Percentiles rank a stretch among this genome's conserved stretches.
Evolutionary conservation across 1,140 invertebrate genomes (phyloP).

Genomic region (Achroia grisella): DNA sequence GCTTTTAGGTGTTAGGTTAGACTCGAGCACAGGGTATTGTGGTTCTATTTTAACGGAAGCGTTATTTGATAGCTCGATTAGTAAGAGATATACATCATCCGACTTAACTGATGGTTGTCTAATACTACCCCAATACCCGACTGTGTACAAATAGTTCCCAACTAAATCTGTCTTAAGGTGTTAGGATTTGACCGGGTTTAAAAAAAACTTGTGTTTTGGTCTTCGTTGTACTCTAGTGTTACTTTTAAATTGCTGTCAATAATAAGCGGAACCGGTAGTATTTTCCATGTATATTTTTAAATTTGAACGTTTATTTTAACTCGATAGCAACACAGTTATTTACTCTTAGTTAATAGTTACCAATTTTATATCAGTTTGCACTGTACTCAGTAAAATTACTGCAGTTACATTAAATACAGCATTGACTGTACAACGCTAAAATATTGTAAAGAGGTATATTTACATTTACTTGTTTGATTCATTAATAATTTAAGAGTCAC

Average conservation of each 20-base stretch:
- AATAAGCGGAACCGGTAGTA: background rate
- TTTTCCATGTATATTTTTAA: slow-evolving; percentile 30
- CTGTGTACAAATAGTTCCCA: slow-evolving; percentile 51
- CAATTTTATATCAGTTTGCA: too few relatives aligned
- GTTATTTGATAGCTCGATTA: slow-evolving; percentile 53
- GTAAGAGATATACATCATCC: slow-evolving; percentile 44
- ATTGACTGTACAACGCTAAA: too few relatives aligned
- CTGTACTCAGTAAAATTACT: too few relatives aligned
- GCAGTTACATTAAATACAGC: too few relatives aligned
- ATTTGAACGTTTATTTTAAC: too few relatives aligned
- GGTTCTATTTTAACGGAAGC: slow-evolving; percentile 67
- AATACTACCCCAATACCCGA: slow-evolving; percentile 71
- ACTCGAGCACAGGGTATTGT: slow-evolving; percentile 70
- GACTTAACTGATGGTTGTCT: slow-evolving; percentile 41
- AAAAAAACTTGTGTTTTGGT: background rate
- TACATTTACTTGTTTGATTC: too few relatives aligned
- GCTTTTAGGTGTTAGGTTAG: slow-evolving; percentile 65
- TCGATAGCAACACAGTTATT: too few relatives aligned
- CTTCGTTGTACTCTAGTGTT: background rate
- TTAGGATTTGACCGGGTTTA: slow-evolving; percentile 45
- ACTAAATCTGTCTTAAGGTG: slow-evolving; percentile 56
- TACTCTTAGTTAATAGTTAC: too few relatives aligned
- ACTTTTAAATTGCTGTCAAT: too few relatives aligned
- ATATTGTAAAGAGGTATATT: too few relatives aligned
- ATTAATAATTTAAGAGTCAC: too few relatives aligned